phyloP scores from a whole-genome alignment of 2,888 invertebrate species.

The Leptinotarsa juncta region DNA sequence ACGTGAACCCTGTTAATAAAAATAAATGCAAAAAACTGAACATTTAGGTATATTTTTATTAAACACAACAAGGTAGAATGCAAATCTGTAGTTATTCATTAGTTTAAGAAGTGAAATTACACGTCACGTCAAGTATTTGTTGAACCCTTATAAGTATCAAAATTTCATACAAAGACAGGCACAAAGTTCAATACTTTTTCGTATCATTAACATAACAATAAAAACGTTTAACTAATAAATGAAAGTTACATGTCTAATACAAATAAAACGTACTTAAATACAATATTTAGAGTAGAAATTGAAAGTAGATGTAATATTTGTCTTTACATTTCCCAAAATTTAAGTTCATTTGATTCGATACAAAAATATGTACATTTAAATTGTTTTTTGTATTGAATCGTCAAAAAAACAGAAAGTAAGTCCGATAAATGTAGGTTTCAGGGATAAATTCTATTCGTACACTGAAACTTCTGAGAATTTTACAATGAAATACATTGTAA shows the following conservation, averaged over 20 bases:
- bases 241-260: conserved; percentile 20
- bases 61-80: conserved; percentile 62
- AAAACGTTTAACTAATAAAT: conserved; percentile 22
- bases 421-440: background rate
- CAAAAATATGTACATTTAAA: background rate
- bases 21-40: conserved; percentile 35
- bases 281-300: background rate
- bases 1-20: background rate
- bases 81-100: conserved; percentile 53
- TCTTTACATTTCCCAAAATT: background rate
- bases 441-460: conserved; percentile 10
- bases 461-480: conserved; percentile 12
- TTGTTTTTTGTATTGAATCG: conserved; percentile 1
- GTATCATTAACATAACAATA: conserved; percentile 39
- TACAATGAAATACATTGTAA: conserved; percentile 5
- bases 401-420: background rate
- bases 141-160: conserved; percentile 58
- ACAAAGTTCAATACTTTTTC: conserved; percentile 57
- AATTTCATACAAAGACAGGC: conserved; percentile 58
- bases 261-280: conserved; percentile 8
- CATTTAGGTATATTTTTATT: conserved; percentile 62
- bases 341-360: background rate
- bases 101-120: conserved; percentile 56
- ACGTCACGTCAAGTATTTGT: conserved; percentile 57
- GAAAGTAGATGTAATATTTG: conserved; percentile 3